These are phyloP conservation scores for Drosophila maculinotata DNA, from an alignment of 2,888 invertebrate species.

Conservation along the genomic window DNA sequence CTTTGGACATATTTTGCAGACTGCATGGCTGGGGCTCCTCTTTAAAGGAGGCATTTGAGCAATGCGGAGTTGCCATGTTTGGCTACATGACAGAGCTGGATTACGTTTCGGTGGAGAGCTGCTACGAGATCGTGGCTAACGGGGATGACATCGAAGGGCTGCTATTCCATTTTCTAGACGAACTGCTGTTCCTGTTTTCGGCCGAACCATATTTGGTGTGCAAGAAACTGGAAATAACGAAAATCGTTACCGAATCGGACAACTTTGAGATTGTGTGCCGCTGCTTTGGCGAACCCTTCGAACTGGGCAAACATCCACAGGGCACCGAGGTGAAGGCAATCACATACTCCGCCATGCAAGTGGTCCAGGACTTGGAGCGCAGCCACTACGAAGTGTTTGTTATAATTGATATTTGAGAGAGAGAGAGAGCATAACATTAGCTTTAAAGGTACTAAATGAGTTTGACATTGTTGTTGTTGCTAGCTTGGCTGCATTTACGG, in stretches of 20 bases:
- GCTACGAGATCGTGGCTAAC: conserved; percentile 93
- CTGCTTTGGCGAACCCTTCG: conserved; percentile 97
- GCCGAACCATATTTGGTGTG: conserved; percentile 96
- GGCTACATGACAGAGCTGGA: conserved; percentile 98
- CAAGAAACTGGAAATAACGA: conserved; percentile 93
- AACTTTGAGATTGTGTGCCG: conserved; percentile 92
- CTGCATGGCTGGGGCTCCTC: conserved; percentile 96
- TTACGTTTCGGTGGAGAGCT: conserved; percentile 92
- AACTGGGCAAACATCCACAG: conserved; percentile 96
- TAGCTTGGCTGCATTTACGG: conserved; percentile 32
- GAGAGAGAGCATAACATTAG: conserved; percentile 8
- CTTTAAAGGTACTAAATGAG: conserved; percentile 56
- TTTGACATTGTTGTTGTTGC: conserved; percentile 31
- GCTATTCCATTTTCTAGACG: conserved; percentile 96
- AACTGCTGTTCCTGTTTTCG: conserved; percentile 95
- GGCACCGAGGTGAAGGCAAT: conserved; percentile 99
- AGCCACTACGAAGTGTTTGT: conserved; percentile 95
- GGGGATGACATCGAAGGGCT: conserved; percentile 95
- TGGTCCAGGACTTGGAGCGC: conserved; percentile 90
- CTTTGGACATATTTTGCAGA: too few relatives aligned
- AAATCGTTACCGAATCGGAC: conserved; percentile 93
- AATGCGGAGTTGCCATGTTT: conserved; percentile 98
- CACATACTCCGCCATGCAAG: conserved; percentile 99
- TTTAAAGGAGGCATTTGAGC: conserved; percentile 96
- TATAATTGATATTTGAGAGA: conserved; percentile 95